These are phyloP conservation scores for Hypena proboscidalis DNA, from an alignment of 2,888 invertebrate genomes.

Conservation along the genomic window DNA sequence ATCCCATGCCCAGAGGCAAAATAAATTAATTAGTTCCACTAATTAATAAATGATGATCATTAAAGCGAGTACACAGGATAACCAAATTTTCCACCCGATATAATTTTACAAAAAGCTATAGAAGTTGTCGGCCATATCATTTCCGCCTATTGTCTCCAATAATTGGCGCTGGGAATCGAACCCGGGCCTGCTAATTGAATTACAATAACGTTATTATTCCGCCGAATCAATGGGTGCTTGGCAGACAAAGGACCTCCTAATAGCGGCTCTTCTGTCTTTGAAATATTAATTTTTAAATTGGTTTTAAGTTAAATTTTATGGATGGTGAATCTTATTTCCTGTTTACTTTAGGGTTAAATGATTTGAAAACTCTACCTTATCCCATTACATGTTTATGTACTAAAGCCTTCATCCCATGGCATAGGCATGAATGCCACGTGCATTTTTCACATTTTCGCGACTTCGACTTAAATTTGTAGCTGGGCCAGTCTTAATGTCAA, in stretches of 20 bases:
- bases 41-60: background rate
- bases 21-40: too few relatives aligned
- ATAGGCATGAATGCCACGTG: too few relatives aligned
- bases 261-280: conserved; percentile 25
- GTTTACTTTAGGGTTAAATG: too few relatives aligned
- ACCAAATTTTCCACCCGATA: conserved; percentile 13
- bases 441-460: too few relatives aligned
- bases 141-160: conserved; percentile 50
- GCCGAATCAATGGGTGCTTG: conserved; percentile 36
- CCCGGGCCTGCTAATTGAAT: conserved; percentile 52
- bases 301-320: conserved; percentile 29
- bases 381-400: too few relatives aligned
- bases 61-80: conserved; percentile 2
- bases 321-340: too few relatives aligned
- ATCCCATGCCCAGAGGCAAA: too few relatives aligned
- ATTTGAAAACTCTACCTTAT: too few relatives aligned
- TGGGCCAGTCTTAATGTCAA: too few relatives aligned
- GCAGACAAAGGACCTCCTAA: conserved; percentile 40
- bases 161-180: conserved; percentile 53
- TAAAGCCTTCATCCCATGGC: too few relatives aligned
- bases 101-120: conserved; percentile 7
- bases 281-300: conserved; percentile 36
- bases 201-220: conserved; percentile 55
- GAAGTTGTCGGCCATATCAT: conserved; percentile 38
- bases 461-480: too few relatives aligned